Base-by-base conservation (phyloP, 37 sponge, comb jelly and placozoan genomes). In the Corticium candelabrum region DNA sequence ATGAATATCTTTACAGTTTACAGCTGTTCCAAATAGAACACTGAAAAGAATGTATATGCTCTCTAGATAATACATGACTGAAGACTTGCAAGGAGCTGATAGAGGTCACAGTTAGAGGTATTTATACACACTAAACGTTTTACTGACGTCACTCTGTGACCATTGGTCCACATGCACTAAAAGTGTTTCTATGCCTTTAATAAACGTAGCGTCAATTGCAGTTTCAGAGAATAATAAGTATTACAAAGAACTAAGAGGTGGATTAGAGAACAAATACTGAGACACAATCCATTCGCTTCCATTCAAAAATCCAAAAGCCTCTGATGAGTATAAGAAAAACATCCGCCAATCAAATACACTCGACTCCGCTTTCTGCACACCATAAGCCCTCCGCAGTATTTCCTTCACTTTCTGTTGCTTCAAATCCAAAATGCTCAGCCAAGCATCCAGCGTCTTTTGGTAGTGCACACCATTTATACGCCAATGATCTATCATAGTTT, bases 401-500 rank as follows among this genome's bases (percentile, higher is more conserved):
- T n/a, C 2, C 67, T 40, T 50, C 50, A 77, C 40, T 3, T 62
- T 36, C 7, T 41, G 33, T 29, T 50, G 38, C 29, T 77, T 29
- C 40, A 36, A 29, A 36, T 77, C 78, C 62, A 40, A 56, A 62
- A 2, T n/a, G 21, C 2, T 34, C 62, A 77, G 68, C 78, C 78
- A 77, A 7, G 78, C 67, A 29, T 77, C 78, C 78, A 77, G 7
- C 15, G 78, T 77, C 31, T 68, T 77, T 2, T 69, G 69, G 7
- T 77, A 77, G 38, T 77, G 78, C 2, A 3, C 67, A 34, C 78
- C 78, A 77, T 50, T 77, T 27, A 77, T 68, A 37, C 30, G 36
- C 78, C 78, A 77, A 50, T 50, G 62, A 50, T 50, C 62, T 50
- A 50, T n/a, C n/a, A n/a, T n/a, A n/a, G n/a, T n/a, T n/a, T n/a